These are phyloP conservation scores for Hippocampus kuda DNA, from an alignment of 2,797 vertebrate species.

Conservation along the genomic window DNA sequence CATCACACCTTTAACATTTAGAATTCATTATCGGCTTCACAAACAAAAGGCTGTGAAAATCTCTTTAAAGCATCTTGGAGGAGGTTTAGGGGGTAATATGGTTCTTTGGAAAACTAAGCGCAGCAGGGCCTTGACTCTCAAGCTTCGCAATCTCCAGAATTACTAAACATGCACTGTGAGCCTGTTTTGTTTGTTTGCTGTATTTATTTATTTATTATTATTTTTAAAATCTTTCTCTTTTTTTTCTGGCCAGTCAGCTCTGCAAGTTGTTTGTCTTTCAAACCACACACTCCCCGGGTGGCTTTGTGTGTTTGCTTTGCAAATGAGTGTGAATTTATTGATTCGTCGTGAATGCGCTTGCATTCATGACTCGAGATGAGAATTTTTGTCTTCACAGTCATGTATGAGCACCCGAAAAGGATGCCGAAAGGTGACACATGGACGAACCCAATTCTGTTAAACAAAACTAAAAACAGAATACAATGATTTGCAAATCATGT, in stretches of 20 bases:
- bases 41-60: constrained; percentile 39
- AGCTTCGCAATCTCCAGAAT: constrained; percentile 25
- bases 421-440: background rate
- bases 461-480: too few relatives aligned
- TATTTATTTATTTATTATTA: constrained; percentile 2
- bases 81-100: constrained; percentile 32
- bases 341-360: background rate
- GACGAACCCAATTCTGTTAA: too few relatives aligned
- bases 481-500: too few relatives aligned
- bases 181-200: constrained; percentile 23
- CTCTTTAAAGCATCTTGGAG: constrained; percentile 26
- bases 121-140: constrained; percentile 40
- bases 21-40: constrained; percentile 36
- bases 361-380: background rate
- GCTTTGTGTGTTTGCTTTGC: constrained; percentile 33
- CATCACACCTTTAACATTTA: background rate
- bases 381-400: constrained; percentile 11
- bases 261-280: constrained; percentile 28
- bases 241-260: constrained; percentile 24
- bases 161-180: constrained; percentile 30
- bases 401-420: constrained; percentile 8
- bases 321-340: constrained; percentile 3
- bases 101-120: constrained; percentile 31
- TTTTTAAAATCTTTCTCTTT: constrained; percentile 7
- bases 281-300: constrained; percentile 23